phyloP scores from a whole-genome alignment of 2,113 vertebrate genomes.

The Apaloderma vittatum region DNA sequence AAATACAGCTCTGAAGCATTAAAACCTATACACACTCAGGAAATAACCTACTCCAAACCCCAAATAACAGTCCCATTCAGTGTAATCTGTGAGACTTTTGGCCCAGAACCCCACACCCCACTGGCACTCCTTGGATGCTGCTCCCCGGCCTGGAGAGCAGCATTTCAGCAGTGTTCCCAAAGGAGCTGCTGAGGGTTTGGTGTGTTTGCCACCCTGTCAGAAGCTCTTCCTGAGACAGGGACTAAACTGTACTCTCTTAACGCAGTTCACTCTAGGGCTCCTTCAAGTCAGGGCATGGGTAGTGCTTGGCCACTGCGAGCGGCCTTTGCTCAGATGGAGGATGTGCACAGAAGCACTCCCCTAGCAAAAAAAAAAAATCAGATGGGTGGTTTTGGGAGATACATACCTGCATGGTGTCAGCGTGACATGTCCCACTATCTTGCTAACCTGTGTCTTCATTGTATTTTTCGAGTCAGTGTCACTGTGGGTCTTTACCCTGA shows the following conservation, averaged over 20 bases:
- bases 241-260: rapidly evolving
- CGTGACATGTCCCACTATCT: not conserved
- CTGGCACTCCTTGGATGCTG: rapidly evolving
- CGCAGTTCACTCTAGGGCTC: rapidly evolving
- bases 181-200: rapidly evolving
- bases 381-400: not conserved
- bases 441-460: not conserved
- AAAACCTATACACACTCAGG: rapidly evolving
- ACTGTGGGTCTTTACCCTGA: not conserved
- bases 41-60: not conserved
- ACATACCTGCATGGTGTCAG: constrained; percentile 31
- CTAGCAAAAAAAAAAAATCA: not conserved
- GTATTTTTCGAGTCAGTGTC: not conserved
- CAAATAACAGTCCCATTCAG: not conserved
- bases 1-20: not conserved
- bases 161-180: not conserved
- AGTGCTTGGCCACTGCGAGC: rapidly evolving
- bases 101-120: not conserved
- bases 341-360: not conserved
- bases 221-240: not conserved
- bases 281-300: rapidly evolving
- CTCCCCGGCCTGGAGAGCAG: not conserved
- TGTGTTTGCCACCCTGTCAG: not conserved
- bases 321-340: constrained; percentile 41
- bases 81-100: not conserved